Base-by-base conservation (phyloP, 2,113 vertebrate genomes). In the Mesitornis unicolor region DNA sequence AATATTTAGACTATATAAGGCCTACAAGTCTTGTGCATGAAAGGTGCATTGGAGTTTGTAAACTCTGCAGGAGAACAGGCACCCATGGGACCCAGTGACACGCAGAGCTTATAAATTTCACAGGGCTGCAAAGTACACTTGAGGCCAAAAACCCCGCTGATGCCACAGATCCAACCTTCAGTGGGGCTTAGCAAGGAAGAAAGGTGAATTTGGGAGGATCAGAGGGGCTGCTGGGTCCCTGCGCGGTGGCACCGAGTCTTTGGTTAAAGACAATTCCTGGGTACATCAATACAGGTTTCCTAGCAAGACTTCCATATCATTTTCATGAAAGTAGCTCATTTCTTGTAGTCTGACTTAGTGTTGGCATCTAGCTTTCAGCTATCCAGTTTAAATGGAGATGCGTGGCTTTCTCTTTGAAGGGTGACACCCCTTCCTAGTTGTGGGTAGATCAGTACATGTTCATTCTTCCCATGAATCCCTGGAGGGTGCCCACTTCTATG, bases 231-330 rank as follows among this genome's bases (percentile, higher is more conserved):
- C 59, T 68, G 9, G 6, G 28, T 60, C 12, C 38, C 35, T 48
- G 21, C 0, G 0, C 45, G 45, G 9, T 69, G 26, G 9, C 43
- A 48, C 24, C 1, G 3, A 48, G 14, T 47, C 31, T 26, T 33
- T 57, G 36, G 17, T 57, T 81, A 38, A 71, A 84, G 29, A 25
- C 15, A 10, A 38, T 71, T 50, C 33, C 35, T 1, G 1, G 14
- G 20, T 33, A 36, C 40, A 24, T 48, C 38, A 28, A 31, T 31
- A 10, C 22, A 60, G 29, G 48, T 61, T 76, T 85, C 28, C 75
- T 45, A 42, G 36, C 29, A 36, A 36, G 33, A 33, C 29, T 47
- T 78, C 18, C 33, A 3, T 22, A 35, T 51, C 0, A 26, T 67
- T 87, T 76, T 73, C 22, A 24, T 56, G 31, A 13, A 84, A 56